Evolutionary conservation across 1,140 invertebrate genomes (phyloP).

Genomic region (Drosophila santomea): DNA sequence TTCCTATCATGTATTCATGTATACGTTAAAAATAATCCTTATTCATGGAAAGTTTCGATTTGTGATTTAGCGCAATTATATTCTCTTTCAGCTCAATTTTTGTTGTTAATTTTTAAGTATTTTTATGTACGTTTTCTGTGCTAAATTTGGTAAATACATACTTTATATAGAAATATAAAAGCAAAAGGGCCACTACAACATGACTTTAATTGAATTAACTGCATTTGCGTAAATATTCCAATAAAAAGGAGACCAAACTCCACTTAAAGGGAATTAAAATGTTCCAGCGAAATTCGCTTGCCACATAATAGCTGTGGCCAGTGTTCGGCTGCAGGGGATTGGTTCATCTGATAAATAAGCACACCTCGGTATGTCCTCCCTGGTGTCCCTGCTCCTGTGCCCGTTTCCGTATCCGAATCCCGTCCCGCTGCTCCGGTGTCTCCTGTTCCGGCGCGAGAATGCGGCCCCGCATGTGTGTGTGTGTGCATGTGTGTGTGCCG

Average conservation of each 20-base stretch:
- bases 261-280: background rate
- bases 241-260: background rate
- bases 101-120: too few relatives aligned
- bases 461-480: conserved; percentile 12
- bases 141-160: too few relatives aligned
- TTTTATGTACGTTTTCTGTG: too few relatives aligned
- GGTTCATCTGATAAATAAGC: conserved; percentile 69
- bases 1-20: too few relatives aligned
- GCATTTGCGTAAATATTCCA: background rate
- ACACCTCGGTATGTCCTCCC: conserved; percentile 29
- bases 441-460: conserved; percentile 33
- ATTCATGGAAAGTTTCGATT: too few relatives aligned
- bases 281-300: background rate
- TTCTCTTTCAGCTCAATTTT: too few relatives aligned
- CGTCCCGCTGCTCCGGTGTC: conserved; percentile 22
- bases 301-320: background rate
- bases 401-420: too few relatives aligned
- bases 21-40: too few relatives aligned
- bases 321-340: conserved; percentile 35
- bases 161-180: too few relatives aligned
- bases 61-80: too few relatives aligned
- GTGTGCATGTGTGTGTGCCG: conserved; percentile 27
- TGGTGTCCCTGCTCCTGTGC: background rate
- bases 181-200: background rate
- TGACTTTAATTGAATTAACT: background rate